Evolutionary conservation across 2,888 invertebrate species (phyloP), one percentile per base, ranked within the genome.

Genomic region (Pterostichus madidus): DNA sequence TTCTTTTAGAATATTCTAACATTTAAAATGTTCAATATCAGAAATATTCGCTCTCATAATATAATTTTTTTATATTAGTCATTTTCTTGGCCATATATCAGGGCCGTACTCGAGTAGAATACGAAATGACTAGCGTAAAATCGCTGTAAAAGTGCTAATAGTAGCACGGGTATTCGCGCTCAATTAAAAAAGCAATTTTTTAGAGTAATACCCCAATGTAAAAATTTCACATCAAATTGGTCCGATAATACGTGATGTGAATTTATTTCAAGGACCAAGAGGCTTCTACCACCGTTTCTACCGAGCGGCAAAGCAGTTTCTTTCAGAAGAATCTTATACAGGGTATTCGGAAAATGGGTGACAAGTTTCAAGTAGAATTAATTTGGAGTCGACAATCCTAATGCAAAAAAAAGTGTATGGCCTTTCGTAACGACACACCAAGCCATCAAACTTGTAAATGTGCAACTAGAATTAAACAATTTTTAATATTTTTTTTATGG

Each of bases 111-210:
- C n/a, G 49, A 10, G 13, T 10, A 49, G 49, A 49, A 49, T 49
- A 49, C 49, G 49, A 49, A 49, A 49, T 49, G 49, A 49, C 49
- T 49, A 11, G 11, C 13, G 13, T 49, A 49, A 49, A 49, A 49
- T 49, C 13, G 49, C 49, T 49, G 49, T 11, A 49, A 49, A 49
- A 49, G 49, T 49, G 49, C 49, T 49, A 49, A 49, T 13, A 49
- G 49, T 3, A 39, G 64, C 13, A 32, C 39, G 64, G 64, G 24
- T 39, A 32, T 39, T 39, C 5, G 44, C 11, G 46, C 17, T 17
- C 80, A 80, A 80, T 80, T 80, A 52, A 32, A 80, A 64, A 71
- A 80, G 80, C 80, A 80, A 80, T 80, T 80, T 80, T 80, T 80
- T 80, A 80, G 17, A 32, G 32, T 80, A 80, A 80, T 80, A 80